Evolutionary conservation across 2,113 vertebrate species (phyloP), one percentile per base, ranked within the genome.

Genomic region (Calonectris borealis): DNA sequence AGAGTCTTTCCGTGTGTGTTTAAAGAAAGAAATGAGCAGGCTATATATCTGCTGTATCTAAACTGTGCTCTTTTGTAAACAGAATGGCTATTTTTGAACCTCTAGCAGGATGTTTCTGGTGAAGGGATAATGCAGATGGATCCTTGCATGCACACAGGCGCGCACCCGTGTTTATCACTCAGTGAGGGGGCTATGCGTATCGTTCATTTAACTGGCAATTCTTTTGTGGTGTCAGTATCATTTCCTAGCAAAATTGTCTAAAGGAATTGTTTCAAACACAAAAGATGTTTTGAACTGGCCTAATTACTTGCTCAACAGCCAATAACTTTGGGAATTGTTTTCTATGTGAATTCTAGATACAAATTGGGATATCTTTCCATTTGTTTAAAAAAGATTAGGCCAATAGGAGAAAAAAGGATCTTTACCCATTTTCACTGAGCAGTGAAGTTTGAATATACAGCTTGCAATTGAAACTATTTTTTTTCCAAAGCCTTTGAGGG

Each of bases 391-490:
- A 81, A 96, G 90, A 97, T 94, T 96, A 97, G 90, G 82, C 85
- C 94, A 97, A 96, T 96, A 93, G 71, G 88, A 92, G 78, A 90
- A 95, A 84, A 97, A 96, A 90, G 80, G 55, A 93, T 97, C 94
- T 97, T 95, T 94, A 88, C 82, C 83, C 73, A 85, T 96, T 90
- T 97, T 97, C 97, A 92, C 86, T 97, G 76, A 97, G 81, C 95
- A 97, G 88, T 94, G 94, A 98, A 97, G 97, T 98, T 96, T 97
- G 93, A 97, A 95, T 97, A 96, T 98, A 96, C 91, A 96, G 95
- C 91, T 97, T 95, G 94, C 89, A 97, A 96, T 82, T 89, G 90
- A 95, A 97, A 89, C 84, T 88, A 57, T 96, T 96, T 93, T 97
- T 95, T 97, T 71, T 24, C 73, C 81, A 98, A 97, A 97, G 93